Conservation (phyloP, 1,140 invertebrate genomes). For the Rhopalosiphum padi region DNA sequence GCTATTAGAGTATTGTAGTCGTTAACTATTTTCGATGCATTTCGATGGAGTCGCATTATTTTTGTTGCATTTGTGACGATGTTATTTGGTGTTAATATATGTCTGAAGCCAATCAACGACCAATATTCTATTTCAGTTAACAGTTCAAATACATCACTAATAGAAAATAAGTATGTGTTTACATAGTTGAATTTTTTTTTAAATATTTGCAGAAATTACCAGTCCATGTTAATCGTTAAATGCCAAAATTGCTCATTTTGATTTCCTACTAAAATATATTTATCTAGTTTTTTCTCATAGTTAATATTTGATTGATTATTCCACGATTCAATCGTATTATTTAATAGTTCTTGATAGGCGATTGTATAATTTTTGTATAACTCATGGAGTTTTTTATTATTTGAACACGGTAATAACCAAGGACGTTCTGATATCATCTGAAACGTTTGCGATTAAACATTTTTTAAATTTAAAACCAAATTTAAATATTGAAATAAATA, state of each 20-base stretch:
- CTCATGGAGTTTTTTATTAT: background rate
- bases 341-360: background rate
- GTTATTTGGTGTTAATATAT: background rate
- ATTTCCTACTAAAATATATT: constrained; percentile 20
- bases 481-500: background rate
- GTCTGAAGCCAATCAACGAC: constrained; percentile 12
- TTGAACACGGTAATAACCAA: constrained; percentile 34
- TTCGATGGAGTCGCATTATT: constrained; percentile 26
- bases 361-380: background rate
- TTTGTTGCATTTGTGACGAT: background rate
- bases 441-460: background rate
- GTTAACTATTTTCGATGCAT: constrained; percentile 21
- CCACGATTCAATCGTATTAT: background rate
- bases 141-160: background rate
- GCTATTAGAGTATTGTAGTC: constrained; percentile 42
- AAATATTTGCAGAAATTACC: background rate
- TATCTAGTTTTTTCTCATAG: background rate
- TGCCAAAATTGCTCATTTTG: constrained; percentile 34
- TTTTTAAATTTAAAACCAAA: background rate
- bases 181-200: background rate
- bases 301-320: background rate
- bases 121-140: constrained; percentile 24
- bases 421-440: constrained; percentile 30
- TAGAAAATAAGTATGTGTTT: background rate
- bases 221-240: constrained; percentile 28